Base-by-base conservation (phyloP, 2,113 vertebrate genomes). In the Mirounga angustirostris region DNA sequence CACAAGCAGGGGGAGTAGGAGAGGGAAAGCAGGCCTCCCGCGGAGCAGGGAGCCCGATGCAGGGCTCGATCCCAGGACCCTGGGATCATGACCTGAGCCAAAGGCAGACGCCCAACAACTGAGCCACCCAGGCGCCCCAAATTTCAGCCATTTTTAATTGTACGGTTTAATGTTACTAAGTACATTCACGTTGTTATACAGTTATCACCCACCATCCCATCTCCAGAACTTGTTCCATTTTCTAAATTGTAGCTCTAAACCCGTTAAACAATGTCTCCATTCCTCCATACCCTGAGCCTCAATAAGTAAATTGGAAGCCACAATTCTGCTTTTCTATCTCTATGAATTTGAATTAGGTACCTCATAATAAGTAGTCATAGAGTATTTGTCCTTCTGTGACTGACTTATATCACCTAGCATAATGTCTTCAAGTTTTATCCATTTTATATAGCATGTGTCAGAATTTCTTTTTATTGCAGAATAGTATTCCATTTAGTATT, bases 401-500 rank as follows among this genome's bases (percentile, higher is more conserved):
- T 83, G 79, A 15, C 10, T 93, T 74, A 59, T 89, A 89, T 94
- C 21, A 28, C 15, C 74, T 73, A 91, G 28, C n/a, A 22, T 50
- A 26, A 61, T 84, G 22, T 94, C 71, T 91, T 87, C 22, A 84
- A 3, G 83, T 28, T 87, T 87, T 19, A 92, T 94, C 33, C 36
- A 40, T n/a, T 33, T 69, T 80, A 11, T 65, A 11, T 83, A 92
- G n/a, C 30, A 22, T 94, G 22, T 78, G n/a, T 81, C 50, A 85
- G 71, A 81, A 74, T 89, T 80, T 67, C 18, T 93, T 67, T 69
- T 90, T 56, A 88, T 50, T 43, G 63, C 18, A 80, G 71, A 85
- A 52, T 81, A n/a, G 65, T 85, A 85, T 86, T 88, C 50, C 69
- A 59, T 76, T 93, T 74, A 30, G 56, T 85, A 85, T 85, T 92